A percentile compares a stretch with the other conserved stretches of the same genome.
Evolutionary conservation across 1,140 invertebrate genomes (phyloP).

Genomic region (Calliopsis andreniformis): DNA sequence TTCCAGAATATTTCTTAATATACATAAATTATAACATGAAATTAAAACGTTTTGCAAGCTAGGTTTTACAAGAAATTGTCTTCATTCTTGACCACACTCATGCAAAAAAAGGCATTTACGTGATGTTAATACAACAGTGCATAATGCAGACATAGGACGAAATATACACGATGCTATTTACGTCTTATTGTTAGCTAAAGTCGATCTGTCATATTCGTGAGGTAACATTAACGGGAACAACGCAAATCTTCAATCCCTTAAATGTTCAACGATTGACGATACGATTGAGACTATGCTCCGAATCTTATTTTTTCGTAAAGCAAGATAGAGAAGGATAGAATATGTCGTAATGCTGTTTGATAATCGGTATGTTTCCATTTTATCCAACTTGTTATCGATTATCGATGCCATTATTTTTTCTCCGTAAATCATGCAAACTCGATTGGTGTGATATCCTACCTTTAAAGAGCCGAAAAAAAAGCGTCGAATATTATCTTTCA

Average conservation of each 20-base stretch:
- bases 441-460: slow-evolving; percentile 2
- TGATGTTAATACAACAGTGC: neutral
- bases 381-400: slow-evolving; percentile 44
- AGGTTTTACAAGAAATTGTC: no score
- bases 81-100: no score
- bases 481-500: neutral
- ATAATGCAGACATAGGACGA: neutral
- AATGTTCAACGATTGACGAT: neutral
- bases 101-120: slow-evolving; percentile 19
- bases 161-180: slow-evolving; percentile 13
- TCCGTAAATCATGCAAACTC: slow-evolving; percentile 11
- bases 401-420: slow-evolving; percentile 41
- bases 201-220: neutral
- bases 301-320: neutral
- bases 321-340: slow-evolving; percentile 6
- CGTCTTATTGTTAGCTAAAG: neutral
- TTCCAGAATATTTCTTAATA: neutral
- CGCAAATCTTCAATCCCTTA: neutral
- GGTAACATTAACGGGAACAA: neutral
- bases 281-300: neutral
- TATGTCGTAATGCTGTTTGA: slow-evolving; percentile 37
- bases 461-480: neutral
- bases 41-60: slow-evolving; percentile 56
- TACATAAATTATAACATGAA: slow-evolving; percentile 14
- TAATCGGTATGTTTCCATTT: slow-evolving; percentile 51